A percentile compares a stretch with the other conserved stretches of the same genome.
These are phyloP conservation scores for Spodoptera exigua DNA, from an alignment of 2,888 invertebrate genomes.

Conservation along the genomic window DNA sequence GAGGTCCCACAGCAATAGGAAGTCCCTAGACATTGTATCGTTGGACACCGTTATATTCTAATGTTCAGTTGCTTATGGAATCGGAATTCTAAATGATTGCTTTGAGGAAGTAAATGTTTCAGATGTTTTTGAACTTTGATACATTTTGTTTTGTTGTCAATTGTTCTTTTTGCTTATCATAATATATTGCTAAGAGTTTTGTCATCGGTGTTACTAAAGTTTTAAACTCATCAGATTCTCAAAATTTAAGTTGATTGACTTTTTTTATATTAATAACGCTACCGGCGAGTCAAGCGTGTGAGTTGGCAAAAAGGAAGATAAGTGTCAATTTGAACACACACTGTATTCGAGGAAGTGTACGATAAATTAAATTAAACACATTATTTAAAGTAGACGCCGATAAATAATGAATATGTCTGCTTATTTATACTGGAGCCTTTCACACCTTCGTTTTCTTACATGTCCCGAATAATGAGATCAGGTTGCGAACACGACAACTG, in stretches of 20 bases:
- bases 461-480: constrained; percentile 53
- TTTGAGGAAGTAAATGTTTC: constrained; percentile 23
- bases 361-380: constrained; percentile 30
- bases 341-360: constrained; percentile 14
- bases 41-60: constrained; percentile 34
- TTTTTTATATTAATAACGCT: too few relatives aligned
- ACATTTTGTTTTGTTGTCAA: constrained; percentile 5
- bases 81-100: constrained; percentile 47
- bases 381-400: constrained; percentile 44
- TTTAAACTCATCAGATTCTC: too few relatives aligned
- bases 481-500: constrained; percentile 51
- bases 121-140: constrained; percentile 23
- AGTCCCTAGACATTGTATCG: constrained; percentile 48
- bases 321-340: constrained; percentile 5
- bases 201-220: too few relatives aligned
- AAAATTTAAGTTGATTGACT: too few relatives aligned
- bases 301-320: too few relatives aligned
- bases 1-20: constrained; percentile 68
- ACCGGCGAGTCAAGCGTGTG: too few relatives aligned
- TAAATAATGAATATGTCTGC: constrained; percentile 47
- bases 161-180: too few relatives aligned
- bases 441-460: constrained; percentile 36
- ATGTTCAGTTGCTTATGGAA: constrained; percentile 31
- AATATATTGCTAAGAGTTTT: too few relatives aligned
- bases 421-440: constrained; percentile 33